phyloP scores from a whole-genome alignment of 2,888 invertebrate species.

The Altica lythri region DNA sequence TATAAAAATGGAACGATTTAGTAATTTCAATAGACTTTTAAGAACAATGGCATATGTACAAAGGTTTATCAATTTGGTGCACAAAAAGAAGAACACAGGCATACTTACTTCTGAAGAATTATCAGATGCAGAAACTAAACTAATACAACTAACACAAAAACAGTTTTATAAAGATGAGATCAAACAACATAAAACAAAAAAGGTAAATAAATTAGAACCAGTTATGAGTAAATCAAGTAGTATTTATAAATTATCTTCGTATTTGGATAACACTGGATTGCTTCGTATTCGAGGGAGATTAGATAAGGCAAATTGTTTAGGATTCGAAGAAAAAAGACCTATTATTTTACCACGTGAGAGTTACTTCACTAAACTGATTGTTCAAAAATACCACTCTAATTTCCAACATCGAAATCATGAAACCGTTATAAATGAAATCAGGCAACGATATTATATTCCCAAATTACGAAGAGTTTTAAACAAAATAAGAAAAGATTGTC shows the following conservation, averaged over 20 bases:
- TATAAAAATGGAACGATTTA: too few species aligned
- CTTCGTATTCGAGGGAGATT: background rate
- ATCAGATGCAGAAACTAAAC: too few species aligned
- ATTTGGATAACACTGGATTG: background rate
- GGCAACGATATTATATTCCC: constrained; percentile 18
- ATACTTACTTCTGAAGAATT: too few species aligned
- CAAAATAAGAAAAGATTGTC: constrained; percentile 11
- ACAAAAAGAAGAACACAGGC: too few species aligned
- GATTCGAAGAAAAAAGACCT: background rate
- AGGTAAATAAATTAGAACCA: too few species aligned
- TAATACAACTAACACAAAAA: too few species aligned
- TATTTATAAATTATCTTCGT: background rate
- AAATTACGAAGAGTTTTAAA: constrained; percentile 16
- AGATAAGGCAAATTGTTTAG: background rate
- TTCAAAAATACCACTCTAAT: background rate
- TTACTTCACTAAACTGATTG: background rate
- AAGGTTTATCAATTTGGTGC: too few species aligned
- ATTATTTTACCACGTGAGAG: constrained; percentile 4
- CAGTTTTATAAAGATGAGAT: background rate
- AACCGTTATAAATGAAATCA: constrained; percentile 20
- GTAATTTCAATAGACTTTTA: background rate
- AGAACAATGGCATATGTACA: too few species aligned
- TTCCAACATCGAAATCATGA: constrained; percentile 11
- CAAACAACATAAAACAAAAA: background rate
- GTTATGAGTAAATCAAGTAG: background rate